These are phyloP conservation scores for Molanna angustata DNA, from an alignment of 2,888 invertebrate species.

Conservation along the genomic window DNA sequence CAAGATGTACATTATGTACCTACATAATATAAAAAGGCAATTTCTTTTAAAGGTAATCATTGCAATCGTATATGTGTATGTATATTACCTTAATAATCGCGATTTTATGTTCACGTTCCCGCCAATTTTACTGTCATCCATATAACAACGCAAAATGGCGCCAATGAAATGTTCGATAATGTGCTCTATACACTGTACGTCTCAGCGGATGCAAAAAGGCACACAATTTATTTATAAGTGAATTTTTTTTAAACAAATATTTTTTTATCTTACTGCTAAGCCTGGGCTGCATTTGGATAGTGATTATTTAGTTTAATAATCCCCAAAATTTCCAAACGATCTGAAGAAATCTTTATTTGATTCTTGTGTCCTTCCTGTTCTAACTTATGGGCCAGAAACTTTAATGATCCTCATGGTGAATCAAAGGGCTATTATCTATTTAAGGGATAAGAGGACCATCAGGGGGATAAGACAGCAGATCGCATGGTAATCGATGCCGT, in stretches of 20 bases:
- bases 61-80: neutral
- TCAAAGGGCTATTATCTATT: neutral
- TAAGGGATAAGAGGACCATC: neutral
- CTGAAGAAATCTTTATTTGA: neutral
- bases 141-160: conserved; percentile 2
- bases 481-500: neutral
- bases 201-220: too few relatives aligned
- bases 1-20: too few relatives aligned
- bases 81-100: neutral
- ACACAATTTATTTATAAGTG: too few relatives aligned
- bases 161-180: too few relatives aligned
- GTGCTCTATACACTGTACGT: too few relatives aligned
- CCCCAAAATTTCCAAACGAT: neutral
- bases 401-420: neutral
- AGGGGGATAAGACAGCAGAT: neutral
- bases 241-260: too few relatives aligned
- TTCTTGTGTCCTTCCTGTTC: neutral
- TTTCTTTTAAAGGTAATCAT: too few relatives aligned
- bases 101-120: neutral
- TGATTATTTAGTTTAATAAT: neutral
- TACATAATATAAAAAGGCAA: too few relatives aligned
- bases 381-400: neutral
- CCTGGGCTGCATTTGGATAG: neutral
- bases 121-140: conserved; percentile 5
- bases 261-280: too few relatives aligned